Conservation (phyloP, 2,113 vertebrate genomes). For the Rhabdornis inornatus region DNA sequence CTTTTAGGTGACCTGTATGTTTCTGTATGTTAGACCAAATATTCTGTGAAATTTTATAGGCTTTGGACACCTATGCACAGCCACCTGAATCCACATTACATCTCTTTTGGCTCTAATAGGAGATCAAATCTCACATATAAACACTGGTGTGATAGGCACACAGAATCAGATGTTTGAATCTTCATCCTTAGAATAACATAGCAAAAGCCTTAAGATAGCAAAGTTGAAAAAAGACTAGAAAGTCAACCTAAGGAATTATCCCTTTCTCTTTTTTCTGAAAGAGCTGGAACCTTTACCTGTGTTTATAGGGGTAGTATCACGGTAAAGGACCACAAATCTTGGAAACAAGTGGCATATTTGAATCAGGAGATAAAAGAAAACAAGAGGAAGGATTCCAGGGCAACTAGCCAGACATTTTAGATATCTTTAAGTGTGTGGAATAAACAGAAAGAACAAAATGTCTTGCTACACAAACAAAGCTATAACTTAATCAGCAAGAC, state of each 20-base stretch:
- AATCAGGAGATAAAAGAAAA: not conserved
- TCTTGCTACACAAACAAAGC: conserved; percentile 45
- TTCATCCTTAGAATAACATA: not conserved
- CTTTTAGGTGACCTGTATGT: not conserved
- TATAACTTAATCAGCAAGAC: conserved; percentile 34
- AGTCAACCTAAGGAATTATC: not conserved
- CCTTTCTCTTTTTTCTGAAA: not conserved
- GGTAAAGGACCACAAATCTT: not conserved
- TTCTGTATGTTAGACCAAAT: not conserved
- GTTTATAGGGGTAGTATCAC: not conserved
- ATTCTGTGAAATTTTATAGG: not conserved
- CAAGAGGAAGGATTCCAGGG: conserved; percentile 1
- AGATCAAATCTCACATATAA: not conserved
- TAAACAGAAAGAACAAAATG: conserved; percentile 34
- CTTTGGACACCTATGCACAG: not conserved
- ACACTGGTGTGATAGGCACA: not conserved
- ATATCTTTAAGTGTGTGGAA: conserved; percentile 22
- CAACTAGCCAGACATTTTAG: conserved; percentile 8
- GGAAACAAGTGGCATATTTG: not conserved
- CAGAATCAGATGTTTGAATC: not conserved
- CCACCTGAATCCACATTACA: not conserved
- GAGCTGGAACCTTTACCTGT: not conserved
- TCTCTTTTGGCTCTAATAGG: not conserved
- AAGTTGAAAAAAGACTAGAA: not conserved
- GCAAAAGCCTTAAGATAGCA: not conserved